Percentiles rank a stretch among this genome's conserved stretches.
Conservation (phyloP, 2,888 invertebrate genomes). For the Polydrusus tereticollis region DNA sequence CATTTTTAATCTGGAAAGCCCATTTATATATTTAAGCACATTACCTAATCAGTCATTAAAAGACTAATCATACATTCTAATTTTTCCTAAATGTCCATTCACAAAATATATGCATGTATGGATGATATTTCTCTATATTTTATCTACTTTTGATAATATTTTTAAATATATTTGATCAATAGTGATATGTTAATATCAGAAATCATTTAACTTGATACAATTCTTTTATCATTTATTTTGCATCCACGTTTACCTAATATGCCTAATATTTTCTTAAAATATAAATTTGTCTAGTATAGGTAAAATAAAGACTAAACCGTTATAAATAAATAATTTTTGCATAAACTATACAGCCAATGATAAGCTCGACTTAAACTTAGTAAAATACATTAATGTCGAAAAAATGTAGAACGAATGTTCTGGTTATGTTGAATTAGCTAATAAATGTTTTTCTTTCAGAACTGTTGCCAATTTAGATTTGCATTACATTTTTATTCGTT, state of each 20-base stretch:
- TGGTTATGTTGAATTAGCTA: too few relatives aligned
- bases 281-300: too few relatives aligned
- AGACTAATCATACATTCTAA: background rate
- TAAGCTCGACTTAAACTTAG: too few relatives aligned
- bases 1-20: background rate
- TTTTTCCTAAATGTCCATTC: background rate
- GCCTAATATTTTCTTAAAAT: background rate
- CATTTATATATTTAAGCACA: background rate
- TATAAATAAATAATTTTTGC: too few relatives aligned
- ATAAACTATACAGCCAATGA: too few relatives aligned
- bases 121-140: background rate
- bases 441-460: too few relatives aligned
- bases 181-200: constrained; percentile 6
- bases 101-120: background rate
- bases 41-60: background rate
- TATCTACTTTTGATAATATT: constrained; percentile 4
- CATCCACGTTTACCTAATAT: background rate
- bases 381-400: too few relatives aligned
- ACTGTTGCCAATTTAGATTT: too few relatives aligned
- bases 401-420: too few relatives aligned
- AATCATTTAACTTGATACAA: background rate
- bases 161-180: constrained; percentile 5
- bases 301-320: too few relatives aligned
- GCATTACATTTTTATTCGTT: too few relatives aligned
- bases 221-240: background rate